Percentiles rank a stretch among this genome's conserved stretches.
phyloP scores from a whole-genome alignment of 2,113 vertebrate genomes.

The Prunella fulvescens region DNA sequence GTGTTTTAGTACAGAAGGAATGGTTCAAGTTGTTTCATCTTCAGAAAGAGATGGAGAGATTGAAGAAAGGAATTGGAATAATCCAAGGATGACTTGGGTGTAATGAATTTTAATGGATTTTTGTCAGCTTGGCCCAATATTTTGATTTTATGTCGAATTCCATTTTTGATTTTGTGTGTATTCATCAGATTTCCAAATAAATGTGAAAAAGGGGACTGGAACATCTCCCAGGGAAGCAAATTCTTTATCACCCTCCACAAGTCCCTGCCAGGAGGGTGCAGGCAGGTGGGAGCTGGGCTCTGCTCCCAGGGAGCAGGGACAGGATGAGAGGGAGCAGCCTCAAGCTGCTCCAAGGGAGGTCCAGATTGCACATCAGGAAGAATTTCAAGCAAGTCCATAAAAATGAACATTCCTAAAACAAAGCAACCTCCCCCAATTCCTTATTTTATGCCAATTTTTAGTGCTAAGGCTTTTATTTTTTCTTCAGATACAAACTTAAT shows the following conservation, averaged over 20 bases:
- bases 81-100: neutral
- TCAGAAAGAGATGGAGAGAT: neutral
- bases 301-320: neutral
- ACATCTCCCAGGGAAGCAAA: neutral
- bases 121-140: neutral
- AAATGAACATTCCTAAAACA: neutral
- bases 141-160: neutral
- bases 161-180: neutral
- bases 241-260: rapidly evolving
- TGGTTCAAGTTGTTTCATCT: neutral
- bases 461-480: neutral
- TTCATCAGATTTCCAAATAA: neutral
- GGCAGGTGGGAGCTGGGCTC: neutral
- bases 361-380: neutral
- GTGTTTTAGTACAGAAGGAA: neutral
- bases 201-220: neutral
- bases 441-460: neutral
- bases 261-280: neutral
- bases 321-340: neutral
- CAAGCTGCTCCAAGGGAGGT: neutral
- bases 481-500: neutral
- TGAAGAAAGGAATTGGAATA: neutral
- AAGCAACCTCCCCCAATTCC: neutral
- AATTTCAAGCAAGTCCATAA: neutral
- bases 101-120: neutral